These are phyloP conservation scores for Macropis europaea DNA, from an alignment of 2,888 invertebrate genomes.

Conservation along the genomic window DNA sequence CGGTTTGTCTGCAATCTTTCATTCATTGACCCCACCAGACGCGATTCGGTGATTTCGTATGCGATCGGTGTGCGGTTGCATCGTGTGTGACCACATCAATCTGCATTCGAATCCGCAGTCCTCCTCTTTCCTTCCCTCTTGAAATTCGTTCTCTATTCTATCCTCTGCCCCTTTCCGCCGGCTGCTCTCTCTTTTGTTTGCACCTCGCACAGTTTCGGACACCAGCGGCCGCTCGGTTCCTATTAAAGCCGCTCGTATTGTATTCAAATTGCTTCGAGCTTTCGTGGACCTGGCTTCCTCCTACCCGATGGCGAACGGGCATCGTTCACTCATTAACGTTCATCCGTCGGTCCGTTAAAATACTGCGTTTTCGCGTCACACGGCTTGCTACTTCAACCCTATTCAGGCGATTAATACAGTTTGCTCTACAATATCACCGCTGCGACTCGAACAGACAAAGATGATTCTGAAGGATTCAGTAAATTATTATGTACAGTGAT, in stretches of 20 bases:
- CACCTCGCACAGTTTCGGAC: slow-evolving; percentile 74
- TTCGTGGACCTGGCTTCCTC: slow-evolving; percentile 16
- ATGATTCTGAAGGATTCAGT: too few species aligned
- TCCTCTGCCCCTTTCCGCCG: slow-evolving; percentile 11
- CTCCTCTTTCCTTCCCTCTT: slow-evolving; percentile 40
- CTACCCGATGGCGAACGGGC: not conserved
- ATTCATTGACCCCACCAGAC: slow-evolving; percentile 65
- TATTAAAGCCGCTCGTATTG: slow-evolving; percentile 74
- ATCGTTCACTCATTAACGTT: slow-evolving; percentile 31
- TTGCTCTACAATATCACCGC: not conserved
- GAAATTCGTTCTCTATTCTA: slow-evolving; percentile 42
- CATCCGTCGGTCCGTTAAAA: slow-evolving; percentile 24
- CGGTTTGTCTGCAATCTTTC: slow-evolving; percentile 49
- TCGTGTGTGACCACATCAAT: slow-evolving; percentile 80
- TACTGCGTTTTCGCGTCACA: slow-evolving; percentile 2
- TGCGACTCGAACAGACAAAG: slow-evolving; percentile 11
- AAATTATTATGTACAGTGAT: too few species aligned
- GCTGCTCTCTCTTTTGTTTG: slow-evolving; percentile 70
- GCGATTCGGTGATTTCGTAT: slow-evolving; percentile 68
- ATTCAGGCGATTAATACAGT: too few species aligned
- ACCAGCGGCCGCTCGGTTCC: slow-evolving; percentile 62
- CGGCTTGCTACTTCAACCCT: too few species aligned
- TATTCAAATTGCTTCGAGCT: slow-evolving; percentile 75
- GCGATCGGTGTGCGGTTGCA: slow-evolving; percentile 73
- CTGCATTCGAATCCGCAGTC: slow-evolving; percentile 68